These are phyloP conservation scores for Allolobophora icterica DNA, from an alignment of 2,888 invertebrate genomes.

Conservation along the genomic window DNA sequence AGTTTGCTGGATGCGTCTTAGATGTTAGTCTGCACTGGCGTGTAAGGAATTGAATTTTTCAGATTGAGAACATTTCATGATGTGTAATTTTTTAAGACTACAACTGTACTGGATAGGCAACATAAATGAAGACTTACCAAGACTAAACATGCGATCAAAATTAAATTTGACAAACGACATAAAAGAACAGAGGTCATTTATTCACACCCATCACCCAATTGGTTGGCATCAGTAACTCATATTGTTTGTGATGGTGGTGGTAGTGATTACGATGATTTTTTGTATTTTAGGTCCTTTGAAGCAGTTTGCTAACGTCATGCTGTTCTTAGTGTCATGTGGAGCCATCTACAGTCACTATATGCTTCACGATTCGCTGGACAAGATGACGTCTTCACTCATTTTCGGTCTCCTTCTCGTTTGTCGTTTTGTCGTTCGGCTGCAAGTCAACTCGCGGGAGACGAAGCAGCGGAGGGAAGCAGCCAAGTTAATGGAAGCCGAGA, in stretches of 20 bases:
- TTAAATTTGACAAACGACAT: no score
- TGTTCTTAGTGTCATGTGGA: constrained; percentile 83
- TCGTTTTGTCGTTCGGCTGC: constrained; percentile 62
- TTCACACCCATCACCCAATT: no score
- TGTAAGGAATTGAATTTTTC: no score
- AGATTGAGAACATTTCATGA: no score
- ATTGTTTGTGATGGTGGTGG: not conserved
- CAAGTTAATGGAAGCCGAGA: not conserved
- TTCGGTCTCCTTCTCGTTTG: constrained; percentile 64
- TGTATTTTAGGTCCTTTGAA: constrained; percentile 74
- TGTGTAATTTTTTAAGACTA: no score
- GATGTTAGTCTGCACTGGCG: no score
- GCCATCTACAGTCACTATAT: constrained; percentile 79
- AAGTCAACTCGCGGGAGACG: constrained; percentile 51
- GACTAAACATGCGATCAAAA: no score
- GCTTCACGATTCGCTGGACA: constrained; percentile 62
- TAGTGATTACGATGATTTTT: not conserved
- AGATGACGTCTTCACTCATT: constrained; percentile 64
- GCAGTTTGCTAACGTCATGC: constrained; percentile 83
- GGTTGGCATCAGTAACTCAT: no score
- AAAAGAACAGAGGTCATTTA: no score
- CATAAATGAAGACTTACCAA: no score
- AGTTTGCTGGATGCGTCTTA: no score
- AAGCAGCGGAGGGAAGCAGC: constrained; percentile 35
- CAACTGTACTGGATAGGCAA: no score